A percentile compares a stretch with the other conserved stretches of the same genome.
Evolutionary conservation across 2,888 invertebrate genomes (phyloP).

Genomic region (Rhogogaster chlorosoma): DNA sequence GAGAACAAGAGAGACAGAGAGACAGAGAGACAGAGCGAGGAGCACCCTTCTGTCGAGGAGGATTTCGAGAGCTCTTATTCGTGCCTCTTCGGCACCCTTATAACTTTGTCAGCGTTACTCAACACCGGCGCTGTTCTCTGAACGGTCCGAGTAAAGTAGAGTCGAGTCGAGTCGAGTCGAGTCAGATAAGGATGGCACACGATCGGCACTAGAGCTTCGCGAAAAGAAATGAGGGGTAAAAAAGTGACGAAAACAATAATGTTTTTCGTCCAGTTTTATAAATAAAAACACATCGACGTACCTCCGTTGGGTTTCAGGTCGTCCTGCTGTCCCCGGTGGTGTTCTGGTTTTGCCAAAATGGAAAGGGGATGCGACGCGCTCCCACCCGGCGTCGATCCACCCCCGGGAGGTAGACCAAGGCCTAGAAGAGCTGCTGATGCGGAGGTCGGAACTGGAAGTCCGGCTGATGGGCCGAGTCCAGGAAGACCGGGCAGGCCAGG

Average conservation of each 20-base stretch:
- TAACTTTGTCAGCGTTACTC: conserved; percentile 74
- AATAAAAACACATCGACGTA: conserved; percentile 72
- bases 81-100: conserved; percentile 63
- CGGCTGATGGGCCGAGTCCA: conserved; percentile 77
- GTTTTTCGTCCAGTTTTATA: not conserved
- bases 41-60: conserved; percentile 73
- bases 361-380: conserved; percentile 88
- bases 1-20: conserved; percentile 44
- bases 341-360: conserved; percentile 89
- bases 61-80: conserved; percentile 72
- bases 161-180: not conserved
- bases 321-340: conserved; percentile 84
- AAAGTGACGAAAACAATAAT: not conserved
- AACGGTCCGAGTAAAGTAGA: conserved; percentile 3
- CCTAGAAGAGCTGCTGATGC: conserved; percentile 79
- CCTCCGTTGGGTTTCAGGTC: conserved; percentile 89
- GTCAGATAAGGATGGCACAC: conserved; percentile 18
- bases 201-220: not conserved
- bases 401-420: conserved; percentile 77
- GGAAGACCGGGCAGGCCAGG: conserved; percentile 82
- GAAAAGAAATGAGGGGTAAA: not conserved
- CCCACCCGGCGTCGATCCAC: conserved; percentile 81
- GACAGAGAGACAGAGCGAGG: conserved; percentile 61
- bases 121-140: conserved; percentile 26
- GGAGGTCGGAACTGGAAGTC: conserved; percentile 77